phyloP scores from a whole-genome alignment of 2,113 vertebrate genomes.

The Sebastes fasciatus region DNA sequence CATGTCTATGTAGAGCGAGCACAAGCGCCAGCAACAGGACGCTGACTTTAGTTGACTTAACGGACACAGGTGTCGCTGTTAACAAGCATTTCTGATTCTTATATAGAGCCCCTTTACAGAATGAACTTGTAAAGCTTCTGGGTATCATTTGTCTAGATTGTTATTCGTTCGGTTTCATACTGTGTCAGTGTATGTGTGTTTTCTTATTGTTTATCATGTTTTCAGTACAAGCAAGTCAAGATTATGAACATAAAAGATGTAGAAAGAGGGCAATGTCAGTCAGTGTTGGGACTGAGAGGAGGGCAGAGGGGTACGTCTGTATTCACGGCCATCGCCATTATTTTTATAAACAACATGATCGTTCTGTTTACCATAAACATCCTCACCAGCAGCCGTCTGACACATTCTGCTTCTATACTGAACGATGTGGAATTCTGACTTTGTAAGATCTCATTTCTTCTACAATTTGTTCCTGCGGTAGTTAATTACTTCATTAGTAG shows the following conservation, averaged over 20 bases:
- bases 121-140: no score
- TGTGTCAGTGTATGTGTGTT: no score
- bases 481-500: constrained; percentile 64
- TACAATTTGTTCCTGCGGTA: constrained; percentile 36
- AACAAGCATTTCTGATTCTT: no score
- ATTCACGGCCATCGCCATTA: neutral
- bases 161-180: no score
- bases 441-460: constrained; percentile 38
- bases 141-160: no score
- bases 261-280: neutral
- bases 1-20: no score
- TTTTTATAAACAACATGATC: neutral
- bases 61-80: no score
- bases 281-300: neutral
- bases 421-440: constrained; percentile 71
- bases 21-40: no score
- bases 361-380: neutral
- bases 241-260: neutral
- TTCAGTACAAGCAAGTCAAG: neutral
- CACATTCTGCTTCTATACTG: neutral
- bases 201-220: no score
- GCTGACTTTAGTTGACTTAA: no score
- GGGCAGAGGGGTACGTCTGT: neutral
- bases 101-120: no score
- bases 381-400: neutral